These are phyloP conservation scores for Chaetodon auriga DNA, from an alignment of 2,113 vertebrate species.

Conservation along the genomic window DNA sequence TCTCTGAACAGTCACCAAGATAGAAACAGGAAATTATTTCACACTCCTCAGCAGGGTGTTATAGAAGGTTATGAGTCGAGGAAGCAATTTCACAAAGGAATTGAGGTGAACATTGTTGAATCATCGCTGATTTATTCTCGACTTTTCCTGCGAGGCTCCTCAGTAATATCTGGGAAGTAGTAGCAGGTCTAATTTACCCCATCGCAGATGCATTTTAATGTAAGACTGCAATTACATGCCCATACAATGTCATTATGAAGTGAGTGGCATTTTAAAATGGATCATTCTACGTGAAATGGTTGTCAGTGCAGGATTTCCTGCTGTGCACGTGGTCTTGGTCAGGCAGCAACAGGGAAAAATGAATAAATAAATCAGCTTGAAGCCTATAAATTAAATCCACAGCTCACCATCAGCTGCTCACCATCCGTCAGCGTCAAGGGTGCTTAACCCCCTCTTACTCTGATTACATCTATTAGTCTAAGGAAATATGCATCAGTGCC, in stretches of 20 bases:
- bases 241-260: not conserved
- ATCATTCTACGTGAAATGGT: not conserved
- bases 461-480: not conserved
- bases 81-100: slow-evolving; percentile 29
- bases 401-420: not conserved
- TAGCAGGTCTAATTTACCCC: not conserved
- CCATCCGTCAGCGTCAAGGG: slow-evolving; percentile 13
- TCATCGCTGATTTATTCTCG: slow-evolving; percentile 15
- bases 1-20: slow-evolving; percentile 3
- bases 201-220: not conserved
- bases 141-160: not conserved
- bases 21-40: slow-evolving; percentile 42
- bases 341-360: not conserved
- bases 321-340: not conserved
- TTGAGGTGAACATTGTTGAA: slow-evolving; percentile 8
- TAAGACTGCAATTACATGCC: not conserved
- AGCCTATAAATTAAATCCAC: slow-evolving; percentile 1
- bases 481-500: not conserved
- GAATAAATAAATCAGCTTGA: not conserved
- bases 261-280: slow-evolving; percentile 1
- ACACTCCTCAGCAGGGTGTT: slow-evolving; percentile 22
- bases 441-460: not conserved
- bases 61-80: not conserved
- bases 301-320: not conserved
- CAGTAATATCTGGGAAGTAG: not conserved